phyloP scores from a whole-genome alignment of 2,113 vertebrate species.

The Rhinolophus ferrumequinum region DNA sequence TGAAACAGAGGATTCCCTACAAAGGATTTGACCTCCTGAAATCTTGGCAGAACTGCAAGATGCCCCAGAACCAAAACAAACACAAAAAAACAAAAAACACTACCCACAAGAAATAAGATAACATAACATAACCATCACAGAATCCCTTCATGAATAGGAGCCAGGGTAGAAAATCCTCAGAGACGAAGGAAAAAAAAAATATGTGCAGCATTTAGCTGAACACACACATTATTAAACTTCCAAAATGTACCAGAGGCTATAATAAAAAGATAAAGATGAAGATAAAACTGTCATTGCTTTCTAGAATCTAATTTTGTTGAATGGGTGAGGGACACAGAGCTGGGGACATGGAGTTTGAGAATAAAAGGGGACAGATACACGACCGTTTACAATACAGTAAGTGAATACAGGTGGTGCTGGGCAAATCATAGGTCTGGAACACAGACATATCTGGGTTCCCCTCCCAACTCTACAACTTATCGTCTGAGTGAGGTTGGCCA shows the following conservation, averaged over 20 bases:
- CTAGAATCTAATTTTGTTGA: slow-evolving; percentile 42
- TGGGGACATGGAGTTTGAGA: not conserved
- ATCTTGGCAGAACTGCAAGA: slow-evolving; percentile 11
- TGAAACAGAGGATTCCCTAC: not conserved
- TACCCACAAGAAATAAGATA: not conserved
- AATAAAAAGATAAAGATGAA: slow-evolving; percentile 31
- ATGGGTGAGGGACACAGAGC: not conserved
- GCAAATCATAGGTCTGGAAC: not conserved
- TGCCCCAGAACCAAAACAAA: not conserved
- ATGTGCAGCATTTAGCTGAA: slow-evolving; percentile 30
- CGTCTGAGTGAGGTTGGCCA: not conserved
- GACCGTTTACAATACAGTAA: slow-evolving; percentile 8
- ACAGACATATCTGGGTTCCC: not conserved
- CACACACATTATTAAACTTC: slow-evolving; percentile 31
- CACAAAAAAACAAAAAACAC: not conserved
- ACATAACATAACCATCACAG: not conserved
- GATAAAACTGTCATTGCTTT: slow-evolving; percentile 38
- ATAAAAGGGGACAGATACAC: not conserved
- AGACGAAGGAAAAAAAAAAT: not conserved
- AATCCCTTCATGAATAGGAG: not conserved
- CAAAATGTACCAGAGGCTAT: slow-evolving; percentile 4
- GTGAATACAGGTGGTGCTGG: not conserved
- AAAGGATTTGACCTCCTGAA: not conserved
- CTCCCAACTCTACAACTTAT: slow-evolving; percentile 26
- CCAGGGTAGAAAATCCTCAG: not conserved